Base-by-base conservation (phyloP, 2,888 invertebrate genomes). In the Zhengitettix transpicula region DNA sequence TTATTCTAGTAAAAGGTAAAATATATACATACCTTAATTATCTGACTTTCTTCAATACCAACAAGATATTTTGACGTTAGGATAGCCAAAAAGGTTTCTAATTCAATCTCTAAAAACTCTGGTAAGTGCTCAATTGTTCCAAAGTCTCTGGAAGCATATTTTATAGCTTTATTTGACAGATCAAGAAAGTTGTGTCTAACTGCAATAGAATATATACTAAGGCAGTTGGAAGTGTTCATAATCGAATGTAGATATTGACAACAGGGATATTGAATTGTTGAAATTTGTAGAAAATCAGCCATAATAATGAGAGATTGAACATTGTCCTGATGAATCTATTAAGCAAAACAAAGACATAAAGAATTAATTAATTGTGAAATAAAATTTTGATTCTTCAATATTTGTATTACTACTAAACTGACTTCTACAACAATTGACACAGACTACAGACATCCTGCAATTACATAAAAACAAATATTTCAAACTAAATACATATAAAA, bases 211-310 rank as follows among this genome's bases (percentile, higher is more conserved):
- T 65, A 68, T 44, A 68, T 65, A 42, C 68, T 67, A 1, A 69
- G 61, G 58, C 69, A 68, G 28, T 67, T 67, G 16, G 64, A 57
- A 9, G 68, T 60, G 41, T 62, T 66, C 58, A 69, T 60, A 58
- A 67, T 67, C 56, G 67, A 66, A 40, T 64, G 62, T 42, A 69
- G 65, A 65, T 67, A 69, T 64, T 68, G 67, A 10, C 66, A 63
- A 59, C 68, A 69, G 42, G 67, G 62, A 56, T 67, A 65, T 57
- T 67, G 63, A 17, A 69, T 60, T 10, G 67, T 65, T 61, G 67
- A 67, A 40, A 69, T 64, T 61, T 69, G 68, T 14, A 69, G 62
- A 9, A 69, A 61, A 62, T 69, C 69, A 42, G 68, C 68, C 16
- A 67, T 66, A 60, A 67, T 68, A 60, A 69, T 63, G 52, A 69